Evolutionary conservation across 1,140 invertebrate genomes (phyloP), one percentile per base, ranked within the genome.

Genomic region (Zeugodacus cucurbitae): DNA sequence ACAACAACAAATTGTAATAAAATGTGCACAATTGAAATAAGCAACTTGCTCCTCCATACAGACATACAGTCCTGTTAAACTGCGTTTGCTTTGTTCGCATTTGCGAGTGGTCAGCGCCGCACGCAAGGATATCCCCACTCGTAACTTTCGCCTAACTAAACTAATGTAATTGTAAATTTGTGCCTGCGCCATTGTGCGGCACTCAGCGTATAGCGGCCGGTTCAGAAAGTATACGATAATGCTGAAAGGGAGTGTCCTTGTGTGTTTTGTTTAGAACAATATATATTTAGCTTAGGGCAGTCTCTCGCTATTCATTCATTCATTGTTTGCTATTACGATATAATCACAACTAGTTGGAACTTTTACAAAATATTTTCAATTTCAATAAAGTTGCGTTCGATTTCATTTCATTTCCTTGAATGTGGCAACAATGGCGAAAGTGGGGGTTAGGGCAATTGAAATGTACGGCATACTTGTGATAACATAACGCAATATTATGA

Each of bases 361-460:
- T 74, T 74, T 74, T 74, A 41, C 34, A 37, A 32, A 74, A 74
- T 74, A 74, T 74, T 37, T 74, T 41, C 34, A 74, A 74, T 37
- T 74, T 74, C 32, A 37, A 74, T 41, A 41, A 37, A 37, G 67
- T 37, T 74, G 41, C 32, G 8, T 74, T 74, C 34, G 64, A 62
- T 62, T 62, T 22, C 8, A 6, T 62, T 62, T 62, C 58, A 10
- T 26, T 62, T 62, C n/a, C n/a, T n/a, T n/a, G n/a, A 62, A 62
- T 26, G 58, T 26, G 58, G 7, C 3, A 32, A 29, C 10, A 67
- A 67, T 32, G 64, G 29, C 64, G 29, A n/a, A n/a, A n/a, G 29
- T 11, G 64, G 14, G n/a, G 64, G 64, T 67, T 10, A 67, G 29
- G 1, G 1, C 64, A 34, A 67, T 67, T 8, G n/a, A 62, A 62